phyloP scores from a whole-genome alignment of 1,140 invertebrate species.

The Drosophila busckii region DNA sequence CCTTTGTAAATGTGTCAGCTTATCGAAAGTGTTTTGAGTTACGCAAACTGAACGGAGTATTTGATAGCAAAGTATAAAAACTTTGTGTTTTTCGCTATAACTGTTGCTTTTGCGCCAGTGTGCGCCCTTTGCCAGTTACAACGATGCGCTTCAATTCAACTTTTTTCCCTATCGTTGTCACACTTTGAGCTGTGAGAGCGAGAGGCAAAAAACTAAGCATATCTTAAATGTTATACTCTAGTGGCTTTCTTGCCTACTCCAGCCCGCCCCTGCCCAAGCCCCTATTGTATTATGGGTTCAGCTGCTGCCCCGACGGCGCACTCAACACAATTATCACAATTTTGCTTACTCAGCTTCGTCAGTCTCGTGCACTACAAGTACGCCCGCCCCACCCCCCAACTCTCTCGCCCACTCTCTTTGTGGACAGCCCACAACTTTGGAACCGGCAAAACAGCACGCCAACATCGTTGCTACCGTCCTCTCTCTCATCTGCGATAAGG shows the following conservation, averaged over 20 bases:
- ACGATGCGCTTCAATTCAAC: constrained; percentile 64
- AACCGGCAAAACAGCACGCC: constrained; percentile 58
- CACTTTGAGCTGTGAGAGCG: constrained; percentile 9
- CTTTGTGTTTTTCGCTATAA: too few relatives aligned
- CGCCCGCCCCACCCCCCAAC: constrained; percentile 42
- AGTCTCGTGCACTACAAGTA: too few relatives aligned
- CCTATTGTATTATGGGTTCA: constrained; percentile 28
- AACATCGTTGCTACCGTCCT: constrained; percentile 46
- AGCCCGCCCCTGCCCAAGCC: not conserved
- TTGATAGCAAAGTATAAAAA: too few relatives aligned
- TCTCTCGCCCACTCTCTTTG: constrained; percentile 1
- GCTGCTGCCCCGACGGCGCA: constrained; percentile 30
- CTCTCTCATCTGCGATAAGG: constrained; percentile 47
- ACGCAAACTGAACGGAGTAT: too few relatives aligned
- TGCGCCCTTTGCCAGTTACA: constrained; percentile 50
- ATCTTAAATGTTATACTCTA: constrained; percentile 63
- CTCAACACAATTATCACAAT: constrained; percentile 76
- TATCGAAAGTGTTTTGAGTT: too few relatives aligned
- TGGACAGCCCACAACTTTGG: constrained; percentile 29
- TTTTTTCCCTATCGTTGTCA: constrained; percentile 17
- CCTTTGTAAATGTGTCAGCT: too few relatives aligned
- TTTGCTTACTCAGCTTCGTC: constrained; percentile 73
- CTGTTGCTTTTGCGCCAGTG: constrained; percentile 42
- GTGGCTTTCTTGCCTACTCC: constrained; percentile 23
- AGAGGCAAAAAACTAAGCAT: constrained; percentile 28